These are phyloP conservation scores for Grus americana DNA, from an alignment of 2,113 vertebrate genomes.

Conservation along the genomic window DNA sequence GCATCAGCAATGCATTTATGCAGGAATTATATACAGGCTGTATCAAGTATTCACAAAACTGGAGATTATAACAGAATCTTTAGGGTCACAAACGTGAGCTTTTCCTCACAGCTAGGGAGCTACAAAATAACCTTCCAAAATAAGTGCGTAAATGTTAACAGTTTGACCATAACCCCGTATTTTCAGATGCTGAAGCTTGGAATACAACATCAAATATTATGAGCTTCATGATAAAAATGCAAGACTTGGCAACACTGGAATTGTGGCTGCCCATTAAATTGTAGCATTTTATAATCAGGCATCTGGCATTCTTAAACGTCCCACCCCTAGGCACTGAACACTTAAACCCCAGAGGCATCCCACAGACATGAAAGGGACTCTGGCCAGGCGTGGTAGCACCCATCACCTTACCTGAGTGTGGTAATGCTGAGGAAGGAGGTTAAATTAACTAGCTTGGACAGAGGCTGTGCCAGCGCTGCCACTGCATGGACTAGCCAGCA, in stretches of 20 bases:
- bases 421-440: neutral
- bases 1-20: neutral
- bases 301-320: neutral
- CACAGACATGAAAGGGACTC: neutral
- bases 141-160: neutral
- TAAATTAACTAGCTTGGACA: neutral
- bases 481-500: neutral
- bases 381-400: neutral
- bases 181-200: neutral
- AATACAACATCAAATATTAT: neutral
- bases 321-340: neutral
- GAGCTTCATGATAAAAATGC: neutral
- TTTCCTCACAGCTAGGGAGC: neutral
- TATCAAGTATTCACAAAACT: neutral
- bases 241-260: neutral
- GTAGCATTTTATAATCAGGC: neutral
- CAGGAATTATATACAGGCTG: neutral
- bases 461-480: conserved; percentile 1
- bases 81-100: neutral
- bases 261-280: neutral
- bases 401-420: fast-evolving
- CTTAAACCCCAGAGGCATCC: neutral
- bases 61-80: neutral
- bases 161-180: neutral
- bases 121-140: neutral